Conservation (phyloP, 2,113 vertebrate species). For the Bagarius yarrelli region DNA sequence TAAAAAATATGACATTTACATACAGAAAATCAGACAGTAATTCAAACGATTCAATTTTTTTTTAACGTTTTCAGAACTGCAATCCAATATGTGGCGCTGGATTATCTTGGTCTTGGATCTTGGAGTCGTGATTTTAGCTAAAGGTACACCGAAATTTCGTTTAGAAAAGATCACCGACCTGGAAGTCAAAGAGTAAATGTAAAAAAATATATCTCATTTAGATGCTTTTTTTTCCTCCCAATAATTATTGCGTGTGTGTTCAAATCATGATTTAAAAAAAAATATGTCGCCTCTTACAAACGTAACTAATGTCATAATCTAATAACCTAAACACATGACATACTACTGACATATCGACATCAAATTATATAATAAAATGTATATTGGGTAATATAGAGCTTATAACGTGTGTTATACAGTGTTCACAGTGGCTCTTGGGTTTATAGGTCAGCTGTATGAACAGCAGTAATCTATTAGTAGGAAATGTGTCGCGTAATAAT, state of each 20-base stretch:
- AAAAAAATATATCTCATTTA: neutral
- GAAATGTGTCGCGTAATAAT: neutral
- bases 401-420: neutral
- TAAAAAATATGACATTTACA: too few species aligned
- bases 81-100: neutral
- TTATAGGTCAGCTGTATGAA: neutral
- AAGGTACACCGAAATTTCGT: neutral
- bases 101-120: neutral
- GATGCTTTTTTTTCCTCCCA: neutral
- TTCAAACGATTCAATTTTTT: too few species aligned
- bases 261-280: too few species aligned
- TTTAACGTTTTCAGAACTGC: neutral
- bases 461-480: neutral
- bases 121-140: neutral
- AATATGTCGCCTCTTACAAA: neutral
- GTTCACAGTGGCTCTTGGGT: neutral
- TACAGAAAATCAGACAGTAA: too few species aligned
- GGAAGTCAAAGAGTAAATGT: neutral
- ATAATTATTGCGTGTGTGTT: neutral
- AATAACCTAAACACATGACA: neutral
- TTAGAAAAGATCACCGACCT: neutral
- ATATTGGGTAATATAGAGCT: neutral
- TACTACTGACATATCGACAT: neutral
- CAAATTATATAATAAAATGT: neutral
- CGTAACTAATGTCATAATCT: neutral